Evolutionary conservation across 2,113 vertebrate genomes (phyloP).

Genomic region (Trematocara stigmaticum): DNA sequence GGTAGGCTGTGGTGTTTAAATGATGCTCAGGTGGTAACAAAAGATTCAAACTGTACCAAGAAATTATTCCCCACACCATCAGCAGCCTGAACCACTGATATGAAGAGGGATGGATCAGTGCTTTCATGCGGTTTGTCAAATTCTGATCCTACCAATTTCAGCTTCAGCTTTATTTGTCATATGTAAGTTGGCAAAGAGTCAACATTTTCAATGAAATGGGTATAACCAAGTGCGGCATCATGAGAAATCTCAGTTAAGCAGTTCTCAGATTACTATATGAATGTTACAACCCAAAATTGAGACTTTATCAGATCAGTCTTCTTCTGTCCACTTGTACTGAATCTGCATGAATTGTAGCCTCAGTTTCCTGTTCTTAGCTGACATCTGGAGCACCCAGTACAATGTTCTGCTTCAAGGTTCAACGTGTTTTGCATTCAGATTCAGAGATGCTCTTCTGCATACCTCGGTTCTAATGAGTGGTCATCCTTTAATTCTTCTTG

Average conservation of each 20-base stretch:
- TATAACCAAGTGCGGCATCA: background rate
- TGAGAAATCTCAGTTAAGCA: background rate
- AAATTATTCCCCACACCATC: background rate
- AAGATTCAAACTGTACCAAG: background rate
- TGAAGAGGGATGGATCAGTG: background rate
- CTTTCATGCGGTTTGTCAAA: background rate
- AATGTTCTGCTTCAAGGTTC: background rate
- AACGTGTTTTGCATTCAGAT: background rate
- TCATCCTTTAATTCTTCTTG: background rate
- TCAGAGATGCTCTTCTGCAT: background rate
- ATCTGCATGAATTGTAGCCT: background rate
- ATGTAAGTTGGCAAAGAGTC: background rate
- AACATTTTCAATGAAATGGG: background rate
- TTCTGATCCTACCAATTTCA: background rate
- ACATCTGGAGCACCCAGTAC: background rate
- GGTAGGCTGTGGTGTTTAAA: background rate
- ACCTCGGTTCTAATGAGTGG: fast-evolving
- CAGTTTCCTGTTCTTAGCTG: background rate
- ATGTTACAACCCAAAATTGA: background rate
- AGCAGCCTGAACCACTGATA: background rate
- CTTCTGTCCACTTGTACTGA: background rate
- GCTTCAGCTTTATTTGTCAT: background rate
- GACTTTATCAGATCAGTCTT: background rate
- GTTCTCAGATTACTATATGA: background rate
- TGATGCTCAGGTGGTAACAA: background rate